A percentile compares a stretch with the other conserved stretches of the same genome.
phyloP scores from a whole-genome alignment of 1,140 invertebrate genomes.

The Dendrolimus punctatus region DNA sequence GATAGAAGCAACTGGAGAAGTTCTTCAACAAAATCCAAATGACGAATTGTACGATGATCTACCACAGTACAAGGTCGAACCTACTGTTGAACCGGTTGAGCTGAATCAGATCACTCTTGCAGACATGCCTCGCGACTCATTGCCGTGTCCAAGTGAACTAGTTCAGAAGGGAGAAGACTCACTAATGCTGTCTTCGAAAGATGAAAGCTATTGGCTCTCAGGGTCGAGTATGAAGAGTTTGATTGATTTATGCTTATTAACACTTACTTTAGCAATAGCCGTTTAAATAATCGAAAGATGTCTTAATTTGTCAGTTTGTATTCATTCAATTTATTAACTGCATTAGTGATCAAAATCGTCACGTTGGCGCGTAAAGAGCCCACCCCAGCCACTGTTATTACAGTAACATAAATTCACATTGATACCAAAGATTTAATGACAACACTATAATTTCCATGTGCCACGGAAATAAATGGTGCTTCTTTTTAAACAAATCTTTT shows the following conservation, averaged over 20 bases:
- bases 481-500: too few species aligned
- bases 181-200: slow-evolving; percentile 57
- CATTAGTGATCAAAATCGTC: too few species aligned
- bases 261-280: slow-evolving; percentile 24
- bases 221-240: slow-evolving; percentile 31
- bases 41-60: slow-evolving; percentile 29
- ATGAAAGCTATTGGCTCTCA: slow-evolving; percentile 49
- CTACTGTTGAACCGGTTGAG: slow-evolving; percentile 26
- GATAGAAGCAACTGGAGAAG: slow-evolving; percentile 27
- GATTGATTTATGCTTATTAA: slow-evolving; percentile 26
- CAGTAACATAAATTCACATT: too few species aligned
- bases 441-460: too few species aligned
- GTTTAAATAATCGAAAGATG: neutral
- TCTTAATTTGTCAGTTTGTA: neutral
- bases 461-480: too few species aligned
- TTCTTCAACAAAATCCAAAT: slow-evolving; percentile 33
- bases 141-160: slow-evolving; percentile 39
- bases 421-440: too few species aligned
- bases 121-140: slow-evolving; percentile 34
- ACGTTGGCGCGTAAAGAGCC: too few species aligned
- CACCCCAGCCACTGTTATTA: too few species aligned
- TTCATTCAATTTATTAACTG: too few species aligned
- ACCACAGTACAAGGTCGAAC: slow-evolving; percentile 36
- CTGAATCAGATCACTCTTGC: slow-evolving; percentile 39
- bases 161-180: slow-evolving; percentile 53